Evolutionary conservation across 2,888 invertebrate species (phyloP), one percentile per base, ranked within the genome.

Genomic region (Meghimatium bilineatum): DNA sequence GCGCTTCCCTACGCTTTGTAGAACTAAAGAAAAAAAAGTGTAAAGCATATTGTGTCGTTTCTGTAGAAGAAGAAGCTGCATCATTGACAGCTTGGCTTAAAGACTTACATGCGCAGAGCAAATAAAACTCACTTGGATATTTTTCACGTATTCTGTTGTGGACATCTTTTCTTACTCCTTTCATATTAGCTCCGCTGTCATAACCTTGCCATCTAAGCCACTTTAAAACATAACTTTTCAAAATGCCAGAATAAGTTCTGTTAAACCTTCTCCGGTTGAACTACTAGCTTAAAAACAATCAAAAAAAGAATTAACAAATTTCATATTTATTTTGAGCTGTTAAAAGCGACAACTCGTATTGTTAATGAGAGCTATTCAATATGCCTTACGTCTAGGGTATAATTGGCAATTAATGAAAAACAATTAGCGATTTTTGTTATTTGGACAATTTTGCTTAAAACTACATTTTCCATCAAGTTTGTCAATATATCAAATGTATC

Each of bases 91-190:
- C 67, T 67, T 34, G 67, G 34, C 34, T 67, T 67, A 32, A 67
- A 32, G 67, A 67, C 32, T 67, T 32, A 67, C 67, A 67, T 67
- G 67, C 67, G 34, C 67, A 67, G 67, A 34, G 67, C 34, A 67
- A 5, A 67, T 34, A 67, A 29, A 67, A 32, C 67, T 10, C 67
- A 5, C 20, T 67, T 56, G 56, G 56, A 56, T 56, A 56, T 56
- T 56, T 56, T 23, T 56, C 56, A 56, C 8, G 56, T 56, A 56
- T 56, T 56, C 56, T 56, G 23, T 56, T 56, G 8, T 56, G 56
- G 8, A 56, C 56, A 56, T 20, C 17, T 23, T 56, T 56, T 56
- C 56, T 56, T 56, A 56, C 10, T 56, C 56, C 56, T 56, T 56
- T 49, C 66, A 66, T 1, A 66, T 66, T 66, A 66, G 66, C 17